Evolutionary conservation across 2,113 vertebrate species (phyloP), one percentile per base, ranked within the genome.

Genomic region (Chlorocebus sabaeus): DNA sequence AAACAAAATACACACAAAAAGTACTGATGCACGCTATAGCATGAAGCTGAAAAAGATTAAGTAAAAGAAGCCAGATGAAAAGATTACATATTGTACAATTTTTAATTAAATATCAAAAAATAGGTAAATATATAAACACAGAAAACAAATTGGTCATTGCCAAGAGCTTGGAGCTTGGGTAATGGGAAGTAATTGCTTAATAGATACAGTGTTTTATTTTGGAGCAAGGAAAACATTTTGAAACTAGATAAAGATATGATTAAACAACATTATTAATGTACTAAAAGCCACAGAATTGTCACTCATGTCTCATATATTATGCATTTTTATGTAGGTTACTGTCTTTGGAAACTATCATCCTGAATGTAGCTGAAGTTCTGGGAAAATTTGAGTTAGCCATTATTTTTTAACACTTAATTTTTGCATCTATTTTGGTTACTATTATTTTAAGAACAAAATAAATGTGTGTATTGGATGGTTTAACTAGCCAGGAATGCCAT

Each of bases 401-500:
- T 50, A 67, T 83, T 88, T 88, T 88, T 93, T 61, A 38, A 38
- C 18, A 67, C 9, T 43, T 79, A 70, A 79, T 43, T 95, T 92
- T 90, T 96, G 14, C 38, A 78, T 43, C 20, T 67, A 30, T 80
- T 64, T 89, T 93, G 80, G 27, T 57, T 67, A 89, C 61, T 84
- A 57, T 88, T 93, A 79, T 48, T 91, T 84, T 92, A 83, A 78
- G 25, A 86, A 67, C 20, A n/a, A 90, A 91, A 93, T 79, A 84
- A 91, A 38, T 57, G 38, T 73, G 45, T 73, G 6, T 78, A 40
- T 79, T 84, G 43, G 43, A 73, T 79, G 12, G 16, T 35, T 78
- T 89, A 83, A n/a, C 43, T 89, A 59, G 16, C 48, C 64, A 93
- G 25, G 67, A 72, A 89, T 95, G 70, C 6, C 9, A 25, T 18